A percentile compares a stretch with the other conserved stretches of the same genome.
Evolutionary conservation across 2,888 invertebrate species (phyloP).

Genomic region (Temnothorax unifasciatus): DNA sequence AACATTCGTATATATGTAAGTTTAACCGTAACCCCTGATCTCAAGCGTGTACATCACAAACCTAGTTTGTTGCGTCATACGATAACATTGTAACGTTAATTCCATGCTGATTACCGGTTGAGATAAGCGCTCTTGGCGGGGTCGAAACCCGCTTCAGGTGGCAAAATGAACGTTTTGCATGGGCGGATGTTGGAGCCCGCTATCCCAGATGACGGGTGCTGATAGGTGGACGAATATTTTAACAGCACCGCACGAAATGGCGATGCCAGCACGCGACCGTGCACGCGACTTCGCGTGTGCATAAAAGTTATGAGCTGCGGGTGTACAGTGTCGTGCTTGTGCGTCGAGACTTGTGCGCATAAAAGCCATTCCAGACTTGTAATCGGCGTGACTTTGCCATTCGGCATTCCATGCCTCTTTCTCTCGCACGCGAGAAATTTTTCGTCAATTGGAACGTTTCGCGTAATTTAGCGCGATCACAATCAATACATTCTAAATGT

Average conservation of each 20-base stretch:
- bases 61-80: conserved; percentile 37
- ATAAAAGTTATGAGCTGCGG: conserved; percentile 19
- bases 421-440: not conserved
- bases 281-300: conserved; percentile 51
- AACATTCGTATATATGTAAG: not conserved
- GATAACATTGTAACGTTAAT: conserved; percentile 52
- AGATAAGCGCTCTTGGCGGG: conserved; percentile 12
- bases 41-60: conserved; percentile 3
- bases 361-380: not conserved
- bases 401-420: conserved; percentile 25
- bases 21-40: conserved; percentile 10
- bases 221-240: conserved; percentile 52
- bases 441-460: conserved; percentile 17
- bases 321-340: not conserved
- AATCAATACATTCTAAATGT: not conserved
- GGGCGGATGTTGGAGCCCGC: conserved; percentile 13
- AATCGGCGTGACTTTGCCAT: not conserved
- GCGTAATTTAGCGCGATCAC: conserved; percentile 8
- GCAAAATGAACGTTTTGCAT: conserved; percentile 51
- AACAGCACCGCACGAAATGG: conserved; percentile 27
- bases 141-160: conserved; percentile 45
- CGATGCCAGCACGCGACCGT: conserved; percentile 33
- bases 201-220: conserved; percentile 29
- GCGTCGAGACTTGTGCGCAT: conserved; percentile 4
- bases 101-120: conserved; percentile 25